phyloP scores from a whole-genome alignment of 1,140 invertebrate genomes.

The Bicyclus anynana region DNA sequence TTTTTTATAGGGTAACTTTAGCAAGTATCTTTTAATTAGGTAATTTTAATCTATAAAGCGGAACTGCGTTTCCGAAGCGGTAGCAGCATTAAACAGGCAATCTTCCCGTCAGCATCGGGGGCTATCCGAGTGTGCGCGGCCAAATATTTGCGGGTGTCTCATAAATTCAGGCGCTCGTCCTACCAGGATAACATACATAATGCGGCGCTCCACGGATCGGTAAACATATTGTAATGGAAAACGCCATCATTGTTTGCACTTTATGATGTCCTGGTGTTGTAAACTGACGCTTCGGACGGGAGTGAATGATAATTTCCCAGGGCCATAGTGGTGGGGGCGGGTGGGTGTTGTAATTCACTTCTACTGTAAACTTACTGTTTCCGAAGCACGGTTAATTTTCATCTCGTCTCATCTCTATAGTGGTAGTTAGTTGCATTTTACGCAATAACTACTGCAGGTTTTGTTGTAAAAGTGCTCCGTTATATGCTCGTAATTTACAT shows the following conservation, averaged over 20 bases:
- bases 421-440: too few species aligned
- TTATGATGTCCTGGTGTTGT: conserved; percentile 70
- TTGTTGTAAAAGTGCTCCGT: too few species aligned
- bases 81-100: conserved; percentile 60
- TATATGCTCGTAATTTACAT: too few species aligned
- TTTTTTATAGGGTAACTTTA: too few species aligned
- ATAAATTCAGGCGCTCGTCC: conserved; percentile 70
- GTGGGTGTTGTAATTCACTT: not conserved
- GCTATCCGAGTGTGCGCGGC: conserved; percentile 57
- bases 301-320: conserved; percentile 23
- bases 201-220: conserved; percentile 69
- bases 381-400: not conserved
- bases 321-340: not conserved
- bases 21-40: conserved; percentile 9
- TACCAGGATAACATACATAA: conserved; percentile 75
- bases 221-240: conserved; percentile 78
- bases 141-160: conserved; percentile 73
- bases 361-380: not conserved
- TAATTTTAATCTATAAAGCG: too few species aligned
- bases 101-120: conserved; percentile 66
- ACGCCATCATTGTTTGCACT: conserved; percentile 74
- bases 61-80: not conserved
- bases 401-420: too few species aligned
- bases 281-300: conserved; percentile 56
- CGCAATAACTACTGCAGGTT: too few species aligned